Evolutionary conservation across 23 tunicate genomes (phyloP), one percentile per base, ranked within the genome.

Genomic region (Diplosoma virens): DNA sequence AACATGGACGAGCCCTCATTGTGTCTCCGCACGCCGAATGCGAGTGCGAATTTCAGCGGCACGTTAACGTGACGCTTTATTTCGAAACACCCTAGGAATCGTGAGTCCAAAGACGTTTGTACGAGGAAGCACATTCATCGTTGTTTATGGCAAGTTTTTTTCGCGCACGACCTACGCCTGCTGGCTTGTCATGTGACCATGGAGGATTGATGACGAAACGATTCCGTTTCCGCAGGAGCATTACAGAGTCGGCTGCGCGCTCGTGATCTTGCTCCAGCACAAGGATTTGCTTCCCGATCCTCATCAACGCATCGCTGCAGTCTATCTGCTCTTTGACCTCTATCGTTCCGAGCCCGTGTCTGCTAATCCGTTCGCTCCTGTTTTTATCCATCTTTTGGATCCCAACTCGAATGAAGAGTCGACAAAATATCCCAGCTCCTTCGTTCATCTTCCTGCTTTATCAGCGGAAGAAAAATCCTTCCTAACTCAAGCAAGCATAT

Each of bases 361-460:
- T 34, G 87, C 89, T 37, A 92, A 92, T 63, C 97, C 97, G 1
- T 92, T 92, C 77, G 82, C 97, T 46, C 37, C 91, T 1, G 97
- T 92, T 1, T 92, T 92, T 53, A 78, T 85, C 22, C 92, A 85
- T 60, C 83, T 92, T 0, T 70, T 92, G 30, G 85, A 92, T 60
- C 58, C 85, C 25, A 24, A 75, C 22, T 30, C 73, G 0, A 66
- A 67, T 37, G 63, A 67, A 22, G 47, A 74, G 33, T 47, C 60
- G 5, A 47, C 32, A 11, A 36, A 56, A 0, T 48, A 74, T 14
- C 75, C 86, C 18, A 66, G 71, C 16, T 31, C 59, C 0, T 86
- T 60, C 63, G 97, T 86, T 16, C 71, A 85, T 67, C 24, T 92
- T 7, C 91, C 92, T 0, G 48, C 84, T 1, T 14, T 92, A 2